Evolutionary conservation across 2,797 vertebrate species (phyloP), one percentile per base, ranked within the genome.

Genomic region (Spheniscus humboldti): DNA sequence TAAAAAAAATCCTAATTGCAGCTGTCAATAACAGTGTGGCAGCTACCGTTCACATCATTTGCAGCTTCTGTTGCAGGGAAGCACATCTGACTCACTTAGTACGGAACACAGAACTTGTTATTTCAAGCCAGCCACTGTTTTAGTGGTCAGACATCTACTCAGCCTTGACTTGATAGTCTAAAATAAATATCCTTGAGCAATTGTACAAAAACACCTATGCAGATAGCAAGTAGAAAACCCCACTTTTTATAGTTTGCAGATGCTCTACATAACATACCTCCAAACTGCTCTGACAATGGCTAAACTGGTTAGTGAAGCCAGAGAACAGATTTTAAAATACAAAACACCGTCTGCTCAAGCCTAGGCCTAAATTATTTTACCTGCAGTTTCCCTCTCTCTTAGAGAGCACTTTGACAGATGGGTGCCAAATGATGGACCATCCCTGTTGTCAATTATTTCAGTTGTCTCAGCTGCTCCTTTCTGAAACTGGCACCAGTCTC

Each of bases 121-220:
- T 91, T 96, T 96, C 75, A 74, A 91, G 81, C 77, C 71, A 92
- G 83, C 30, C 60, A 37, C 53, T 50, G 53, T 87, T 94, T 95
- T 67, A 91, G 86, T 52, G 67, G 71, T 73, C 88, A 92, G 94
- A 87, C 75, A 80, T 86, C 88, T 94, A 82, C 83, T 85, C 75
- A 93, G 72, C 96, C 94, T 95, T 96, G 86, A 77, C 92, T 80
- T 91, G 90, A 96, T 91, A 96, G 75, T 72, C 88, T 88, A 91
- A 95, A 94, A 92, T 96, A 96, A 96, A 95, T 87, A 95, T 80
- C 84, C 90, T 94, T 94, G 90, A 91, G 81, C 67, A 89, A 35
- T 41, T 67, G 63, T 50, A 94, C 45, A 77, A 94, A 97, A 96
- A 94, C 93, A 96, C 88, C 92, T 96, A 91, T 80, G 75, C 64